phyloP scores from a whole-genome alignment of 2,888 invertebrate genomes.

The Chloroclystis v-ata region DNA sequence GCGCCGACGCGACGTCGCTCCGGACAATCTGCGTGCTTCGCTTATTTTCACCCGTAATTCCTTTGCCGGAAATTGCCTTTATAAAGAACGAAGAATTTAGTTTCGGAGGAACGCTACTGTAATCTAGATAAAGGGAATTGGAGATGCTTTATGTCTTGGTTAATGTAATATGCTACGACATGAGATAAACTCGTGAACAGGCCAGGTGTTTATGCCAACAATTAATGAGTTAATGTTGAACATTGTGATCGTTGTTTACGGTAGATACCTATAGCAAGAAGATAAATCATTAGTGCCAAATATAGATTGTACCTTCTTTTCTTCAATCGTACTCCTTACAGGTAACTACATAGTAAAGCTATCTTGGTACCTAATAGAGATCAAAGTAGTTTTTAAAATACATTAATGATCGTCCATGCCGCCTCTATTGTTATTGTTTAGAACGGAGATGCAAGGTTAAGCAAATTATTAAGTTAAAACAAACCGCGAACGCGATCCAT shows the following conservation, averaged over 20 bases:
- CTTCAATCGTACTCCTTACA: too few relatives aligned
- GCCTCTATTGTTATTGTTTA: slow-evolving; percentile 21
- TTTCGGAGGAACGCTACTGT: slow-evolving; percentile 47
- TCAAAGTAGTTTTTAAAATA: too few relatives aligned
- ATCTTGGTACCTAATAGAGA: too few relatives aligned
- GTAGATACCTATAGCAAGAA: too few relatives aligned
- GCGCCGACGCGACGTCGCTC: slow-evolving; percentile 71
- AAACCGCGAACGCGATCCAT: slow-evolving; percentile 37
- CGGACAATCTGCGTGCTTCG: slow-evolving; percentile 78
- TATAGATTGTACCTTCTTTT: too few relatives aligned
- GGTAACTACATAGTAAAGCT: too few relatives aligned
- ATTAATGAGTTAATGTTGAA: too few relatives aligned
- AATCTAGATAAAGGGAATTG: slow-evolving; percentile 44
- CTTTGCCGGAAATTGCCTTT: slow-evolving; percentile 77
- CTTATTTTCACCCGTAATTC: slow-evolving; percentile 77
- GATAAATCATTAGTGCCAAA: too few relatives aligned
- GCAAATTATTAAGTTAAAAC: slow-evolving; percentile 26
- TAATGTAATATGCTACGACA: slow-evolving; percentile 27
- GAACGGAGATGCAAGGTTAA: slow-evolving; percentile 28
- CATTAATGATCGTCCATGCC: too few relatives aligned
- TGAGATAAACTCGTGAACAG: too few relatives aligned
- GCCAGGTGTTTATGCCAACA: too few relatives aligned
- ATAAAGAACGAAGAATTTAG: slow-evolving; percentile 67
- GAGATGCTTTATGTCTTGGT: slow-evolving; percentile 32
- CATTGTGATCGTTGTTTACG: too few relatives aligned